A percentile compares a stretch with the other conserved stretches of the same genome.
These are phyloP conservation scores for Morone chrysops DNA, from an alignment of 2,113 vertebrate genomes.

Conservation along the genomic window DNA sequence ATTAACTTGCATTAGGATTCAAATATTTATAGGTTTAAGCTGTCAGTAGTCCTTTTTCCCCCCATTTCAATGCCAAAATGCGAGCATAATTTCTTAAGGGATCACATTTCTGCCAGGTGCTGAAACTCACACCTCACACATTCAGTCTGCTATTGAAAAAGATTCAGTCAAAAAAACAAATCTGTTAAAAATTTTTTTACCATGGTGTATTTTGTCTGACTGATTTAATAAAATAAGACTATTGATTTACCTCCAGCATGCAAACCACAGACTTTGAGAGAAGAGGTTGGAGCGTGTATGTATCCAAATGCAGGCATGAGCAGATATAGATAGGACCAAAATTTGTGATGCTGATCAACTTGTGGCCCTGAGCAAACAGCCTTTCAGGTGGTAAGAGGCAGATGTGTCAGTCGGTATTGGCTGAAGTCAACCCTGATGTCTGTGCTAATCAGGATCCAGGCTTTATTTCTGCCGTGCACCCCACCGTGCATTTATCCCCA, in stretches of 20 bases:
- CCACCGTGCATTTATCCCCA: slow-evolving; percentile 4
- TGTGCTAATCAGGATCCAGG: slow-evolving; percentile 16
- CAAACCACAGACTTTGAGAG: not conserved
- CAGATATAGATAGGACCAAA: slow-evolving; percentile 4
- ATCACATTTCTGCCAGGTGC: too few species aligned
- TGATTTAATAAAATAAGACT: not conserved
- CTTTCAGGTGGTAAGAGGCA: slow-evolving; percentile 19
- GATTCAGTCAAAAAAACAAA: too few species aligned
- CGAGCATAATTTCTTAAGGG: too few species aligned
- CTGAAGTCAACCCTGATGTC: not conserved
- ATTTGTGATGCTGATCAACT: slow-evolving; percentile 57
- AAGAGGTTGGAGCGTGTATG: not conserved
- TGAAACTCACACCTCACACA: not conserved
- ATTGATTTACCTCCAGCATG: not conserved
- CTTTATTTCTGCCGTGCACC: not conserved
- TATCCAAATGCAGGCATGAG: not conserved
- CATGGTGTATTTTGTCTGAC: too few species aligned
- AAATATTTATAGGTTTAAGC: too few species aligned
- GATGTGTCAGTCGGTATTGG: not conserved
- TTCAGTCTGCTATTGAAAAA: not conserved
- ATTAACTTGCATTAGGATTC: too few species aligned
- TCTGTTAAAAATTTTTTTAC: too few species aligned
- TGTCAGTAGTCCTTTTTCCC: too few species aligned
- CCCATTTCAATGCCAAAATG: too few species aligned
- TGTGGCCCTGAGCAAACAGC: not conserved